A percentile compares a stretch with the other conserved stretches of the same genome.
phyloP scores from a whole-genome alignment of 92 coral and sea anemone species.

The Porites divaricata region DNA sequence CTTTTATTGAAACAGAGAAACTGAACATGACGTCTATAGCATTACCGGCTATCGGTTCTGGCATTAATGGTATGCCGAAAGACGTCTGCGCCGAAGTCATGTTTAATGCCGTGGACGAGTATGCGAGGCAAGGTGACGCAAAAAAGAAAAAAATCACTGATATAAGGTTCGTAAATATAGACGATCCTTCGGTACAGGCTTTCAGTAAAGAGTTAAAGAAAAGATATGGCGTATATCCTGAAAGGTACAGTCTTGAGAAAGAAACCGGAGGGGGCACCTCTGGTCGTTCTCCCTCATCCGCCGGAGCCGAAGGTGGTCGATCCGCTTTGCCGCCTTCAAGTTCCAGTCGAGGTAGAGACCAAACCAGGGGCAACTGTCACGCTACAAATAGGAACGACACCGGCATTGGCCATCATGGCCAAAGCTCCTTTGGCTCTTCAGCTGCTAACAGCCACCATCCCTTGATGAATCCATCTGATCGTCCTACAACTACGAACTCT shows the following conservation, averaged over 20 bases:
- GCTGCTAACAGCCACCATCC: no score
- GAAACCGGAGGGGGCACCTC: background rate
- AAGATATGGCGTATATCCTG: slow-evolving; percentile 37
- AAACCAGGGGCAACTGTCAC: background rate
- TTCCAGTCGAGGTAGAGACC: background rate
- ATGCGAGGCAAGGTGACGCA: slow-evolving; percentile 1
- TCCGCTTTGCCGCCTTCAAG: background rate
- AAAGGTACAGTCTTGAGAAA: no score
- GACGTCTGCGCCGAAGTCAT: slow-evolving; percentile 64
- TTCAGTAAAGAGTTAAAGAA: slow-evolving; percentile 56
- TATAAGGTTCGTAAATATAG: slow-evolving; percentile 67
- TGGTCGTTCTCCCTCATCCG: background rate
- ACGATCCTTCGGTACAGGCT: slow-evolving; percentile 30
- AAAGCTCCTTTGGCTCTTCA: no score
- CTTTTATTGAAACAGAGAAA: slow-evolving; percentile 32
- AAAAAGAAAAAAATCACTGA: slow-evolving; percentile 38
- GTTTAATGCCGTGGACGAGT: slow-evolving; percentile 59
- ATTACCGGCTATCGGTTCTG: slow-evolving; percentile 78
- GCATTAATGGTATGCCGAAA: slow-evolving; percentile 71
- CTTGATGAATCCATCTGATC: no score
- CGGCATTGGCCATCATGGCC: no score
- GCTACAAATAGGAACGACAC: background rate
- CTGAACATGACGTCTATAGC: slow-evolving; percentile 59
- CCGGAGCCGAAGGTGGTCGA: background rate
- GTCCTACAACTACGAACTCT: no score